Evolutionary conservation across 2,797 vertebrate genomes (phyloP), one percentile per base, ranked within the genome.

Genomic region (Falco naumanni): DNA sequence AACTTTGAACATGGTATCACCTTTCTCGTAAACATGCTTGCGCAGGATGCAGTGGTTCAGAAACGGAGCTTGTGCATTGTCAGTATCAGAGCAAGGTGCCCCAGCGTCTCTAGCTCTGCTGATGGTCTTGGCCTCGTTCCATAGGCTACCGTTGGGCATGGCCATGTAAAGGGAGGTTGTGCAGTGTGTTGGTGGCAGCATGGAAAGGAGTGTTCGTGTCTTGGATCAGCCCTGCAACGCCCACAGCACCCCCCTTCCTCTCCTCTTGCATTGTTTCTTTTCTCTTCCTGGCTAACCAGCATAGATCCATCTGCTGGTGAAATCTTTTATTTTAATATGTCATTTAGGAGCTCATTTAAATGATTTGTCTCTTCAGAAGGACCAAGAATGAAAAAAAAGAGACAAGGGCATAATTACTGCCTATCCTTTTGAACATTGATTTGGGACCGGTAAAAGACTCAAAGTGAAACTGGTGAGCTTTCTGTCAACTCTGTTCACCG

Each of bases 381-480:
- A 84, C 87, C 84, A 95, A 77, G 94, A 87, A 80, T 93, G 47
- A 43, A 65, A 86, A 65, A 86, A 94, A 93, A 77, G 48, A 76
- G 65, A 25, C 77, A 92, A 79, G 66, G 72, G 47, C 19, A 5
- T 83, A 94, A 94, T 90, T 94, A 87, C 61, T 82, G 45, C 57
- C 51, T 84, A 37, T 90, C n/a, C 34, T 86, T 93, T 83, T 81
- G 61, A 96, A 45, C 82, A 68, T 82, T 82, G 82, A 91, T 93
- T 90, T 94, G 90, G 70, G 53, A 89, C 43, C 1, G 1, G 76
- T 91, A 76, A 77, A 92, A 87, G 77, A 94, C 53, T 96, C 75
- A 48, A 26, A 90, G 81, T 94, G 66, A 72, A 90, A 51, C 64
- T 88, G 89, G 69, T 87, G 81, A 92, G 87, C 71, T 92, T 95